A percentile compares a stretch with the other conserved stretches of the same genome.
These are phyloP conservation scores for Rhinoderma darwinii DNA, from an alignment of 2,113 vertebrate genomes.

Conservation along the genomic window DNA sequence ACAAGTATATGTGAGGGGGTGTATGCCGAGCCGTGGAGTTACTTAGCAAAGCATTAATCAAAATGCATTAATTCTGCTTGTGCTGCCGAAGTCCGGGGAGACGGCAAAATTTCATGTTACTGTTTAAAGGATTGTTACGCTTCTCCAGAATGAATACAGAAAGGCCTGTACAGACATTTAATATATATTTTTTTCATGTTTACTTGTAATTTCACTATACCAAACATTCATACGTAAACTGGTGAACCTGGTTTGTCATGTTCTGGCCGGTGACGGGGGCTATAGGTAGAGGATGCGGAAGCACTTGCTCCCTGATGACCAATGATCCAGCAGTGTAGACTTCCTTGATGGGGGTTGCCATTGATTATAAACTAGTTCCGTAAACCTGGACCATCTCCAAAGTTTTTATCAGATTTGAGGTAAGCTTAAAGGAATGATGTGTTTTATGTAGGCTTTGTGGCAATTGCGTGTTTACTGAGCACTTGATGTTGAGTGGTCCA, in stretches of 20 bases:
- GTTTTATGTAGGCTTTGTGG: too few relatives aligned
- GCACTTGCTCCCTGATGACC: not conserved
- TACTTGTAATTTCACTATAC: not conserved
- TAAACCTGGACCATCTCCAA: too few relatives aligned
- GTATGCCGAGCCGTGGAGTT: constrained; percentile 16
- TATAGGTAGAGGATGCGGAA: not conserved
- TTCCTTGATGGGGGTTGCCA: not conserved
- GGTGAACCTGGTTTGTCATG: not conserved
- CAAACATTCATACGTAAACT: too few relatives aligned
- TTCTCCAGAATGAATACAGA: not conserved
- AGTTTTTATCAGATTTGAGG: too few relatives aligned
- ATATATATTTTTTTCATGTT: not conserved
- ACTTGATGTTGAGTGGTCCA: too few relatives aligned
- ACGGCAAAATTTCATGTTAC: constrained; percentile 45
- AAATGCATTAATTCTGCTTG: constrained; percentile 46
- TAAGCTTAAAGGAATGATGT: too few relatives aligned
- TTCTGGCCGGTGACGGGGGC: too few relatives aligned
- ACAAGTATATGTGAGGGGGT: constrained; percentile 36
- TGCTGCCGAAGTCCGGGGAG: constrained; percentile 23
- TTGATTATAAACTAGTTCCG: not conserved
- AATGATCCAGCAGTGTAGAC: not conserved
- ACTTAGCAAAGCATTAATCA: constrained; percentile 47
- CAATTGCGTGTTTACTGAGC: too few relatives aligned
- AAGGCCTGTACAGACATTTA: not conserved
- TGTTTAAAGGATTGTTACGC: constrained; percentile 46